A percentile compares a stretch with the other conserved stretches of the same genome.
phyloP scores from a whole-genome alignment of 2,113 vertebrate species.

The Alethe diademata region DNA sequence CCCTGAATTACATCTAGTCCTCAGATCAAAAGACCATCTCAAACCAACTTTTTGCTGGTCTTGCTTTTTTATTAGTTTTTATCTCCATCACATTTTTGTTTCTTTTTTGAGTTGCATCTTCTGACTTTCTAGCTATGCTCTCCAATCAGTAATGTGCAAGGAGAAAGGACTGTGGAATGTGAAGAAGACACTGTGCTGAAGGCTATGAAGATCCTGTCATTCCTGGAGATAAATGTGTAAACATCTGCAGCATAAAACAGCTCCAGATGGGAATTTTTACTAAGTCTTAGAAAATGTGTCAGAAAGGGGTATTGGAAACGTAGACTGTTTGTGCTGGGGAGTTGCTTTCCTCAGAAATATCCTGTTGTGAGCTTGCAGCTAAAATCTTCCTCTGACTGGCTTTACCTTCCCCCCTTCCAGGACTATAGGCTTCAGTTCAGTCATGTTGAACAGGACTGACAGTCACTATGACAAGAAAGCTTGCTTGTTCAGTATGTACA shows the following conservation, averaged over 20 bases:
- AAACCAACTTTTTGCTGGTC: neutral
- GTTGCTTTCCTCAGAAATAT: neutral
- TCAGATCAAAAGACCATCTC: neutral
- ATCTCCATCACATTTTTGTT: neutral
- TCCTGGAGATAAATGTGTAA: neutral
- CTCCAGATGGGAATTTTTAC: neutral
- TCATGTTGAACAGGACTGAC: neutral
- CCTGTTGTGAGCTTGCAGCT: neutral
- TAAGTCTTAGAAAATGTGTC: neutral
- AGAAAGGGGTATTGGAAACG: neutral
- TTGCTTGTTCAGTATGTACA: neutral
- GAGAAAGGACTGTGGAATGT: neutral
- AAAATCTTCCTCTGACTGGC: neutral
- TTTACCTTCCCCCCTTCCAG: neutral
- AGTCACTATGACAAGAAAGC: neutral
- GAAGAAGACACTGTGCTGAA: neutral
- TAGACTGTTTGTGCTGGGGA: neutral
- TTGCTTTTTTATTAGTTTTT: neutral
- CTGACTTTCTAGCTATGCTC: neutral
- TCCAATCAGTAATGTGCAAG: neutral
- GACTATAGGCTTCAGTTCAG: neutral
- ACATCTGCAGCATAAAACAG: neutral
- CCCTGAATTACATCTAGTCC: neutral
- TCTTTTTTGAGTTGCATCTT: neutral
- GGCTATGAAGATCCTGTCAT: neutral